Evolutionary conservation across 2,888 invertebrate genomes (phyloP), one percentile per base, ranked within the genome.

Genomic region (Ophion costatus): DNA sequence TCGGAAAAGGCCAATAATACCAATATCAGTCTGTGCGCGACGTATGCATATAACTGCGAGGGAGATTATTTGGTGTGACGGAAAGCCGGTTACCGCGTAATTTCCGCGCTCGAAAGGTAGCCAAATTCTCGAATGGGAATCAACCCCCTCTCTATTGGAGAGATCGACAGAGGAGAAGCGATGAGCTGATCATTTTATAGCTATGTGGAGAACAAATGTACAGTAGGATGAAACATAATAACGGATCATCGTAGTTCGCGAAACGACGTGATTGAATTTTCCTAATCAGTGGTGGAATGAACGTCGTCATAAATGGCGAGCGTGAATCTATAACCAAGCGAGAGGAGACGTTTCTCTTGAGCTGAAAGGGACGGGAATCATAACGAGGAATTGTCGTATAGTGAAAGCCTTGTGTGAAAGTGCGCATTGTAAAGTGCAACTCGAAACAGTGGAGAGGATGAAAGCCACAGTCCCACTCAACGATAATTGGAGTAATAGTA

Each of bases 221-320:
- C 63, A 33, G 66, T 51, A 73, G 61, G 61, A 24, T 51, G 70
- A 74, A 69, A 78, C 74, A 69, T 79, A 59, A 80, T 76, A 82
- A 71, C 76, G 29, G 38, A 64, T 79, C 57, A 85, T 80, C 59
- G 45, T 63, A 69, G 80, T 78, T 80, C 83, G 81, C 80, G 80
- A 66, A 79, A 70, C 82, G 71, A 74, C 70, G 63, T 83, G 85
- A 89, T 90, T 89, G 87, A 88, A 89, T 91, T 90, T 88, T 87
- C 87, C 83, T 87, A 87, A 91, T 90, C 87, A 89, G 90, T 91
- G 88, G 87, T 78, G 76, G 88, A 90, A 89, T 89, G 88, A 89
- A 81, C 86, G 84, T 83, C 81, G 85, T 87, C 89, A 91, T 89
- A 90, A 87, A 90, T 89, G 87, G 88, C 86, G 22, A 80, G 11